Evolutionary conservation across 2,113 vertebrate species (phyloP).

Genomic region (Nibea coibor): DNA sequence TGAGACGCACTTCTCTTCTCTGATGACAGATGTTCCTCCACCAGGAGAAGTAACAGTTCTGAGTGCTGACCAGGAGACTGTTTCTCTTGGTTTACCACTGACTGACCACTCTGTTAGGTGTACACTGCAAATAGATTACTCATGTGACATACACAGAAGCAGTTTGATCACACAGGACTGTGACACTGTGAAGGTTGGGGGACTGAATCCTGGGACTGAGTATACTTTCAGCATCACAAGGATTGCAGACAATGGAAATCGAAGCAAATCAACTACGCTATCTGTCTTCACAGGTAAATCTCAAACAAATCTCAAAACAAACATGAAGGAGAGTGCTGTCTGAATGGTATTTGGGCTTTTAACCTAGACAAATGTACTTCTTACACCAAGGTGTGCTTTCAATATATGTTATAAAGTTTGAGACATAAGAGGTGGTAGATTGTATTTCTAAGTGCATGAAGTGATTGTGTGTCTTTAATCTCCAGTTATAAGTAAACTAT

Average conservation of each 20-base stretch:
- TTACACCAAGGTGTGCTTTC: neutral
- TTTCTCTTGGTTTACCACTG: constrained; percentile 38
- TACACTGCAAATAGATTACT: constrained; percentile 41
- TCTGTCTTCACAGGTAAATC: constrained; percentile 58
- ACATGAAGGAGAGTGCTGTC: neutral
- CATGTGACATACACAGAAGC: neutral
- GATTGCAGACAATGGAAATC: constrained; percentile 29
- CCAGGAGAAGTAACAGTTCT: constrained; percentile 36
- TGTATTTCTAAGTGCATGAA: neutral
- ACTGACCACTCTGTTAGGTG: neutral
- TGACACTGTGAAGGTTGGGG: constrained; percentile 20
- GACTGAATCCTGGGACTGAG: constrained; percentile 55
- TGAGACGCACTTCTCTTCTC: neutral
- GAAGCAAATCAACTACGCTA: constrained; percentile 17
- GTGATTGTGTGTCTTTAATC: neutral
- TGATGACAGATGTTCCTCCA: constrained; percentile 47
- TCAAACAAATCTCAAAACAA: neutral
- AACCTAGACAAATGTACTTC: no score
- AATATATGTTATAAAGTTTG: neutral
- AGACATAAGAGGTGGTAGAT: neutral
- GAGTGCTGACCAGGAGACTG: constrained; percentile 13
- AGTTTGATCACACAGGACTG: constrained; percentile 1
- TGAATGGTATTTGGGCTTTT: neutral
- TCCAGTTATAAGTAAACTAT: neutral
- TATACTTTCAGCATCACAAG: constrained; percentile 53